A percentile compares a stretch with the other conserved stretches of the same genome.
Evolutionary conservation across 2,797 vertebrate species (phyloP).

Genomic region (Anas capensis): DNA sequence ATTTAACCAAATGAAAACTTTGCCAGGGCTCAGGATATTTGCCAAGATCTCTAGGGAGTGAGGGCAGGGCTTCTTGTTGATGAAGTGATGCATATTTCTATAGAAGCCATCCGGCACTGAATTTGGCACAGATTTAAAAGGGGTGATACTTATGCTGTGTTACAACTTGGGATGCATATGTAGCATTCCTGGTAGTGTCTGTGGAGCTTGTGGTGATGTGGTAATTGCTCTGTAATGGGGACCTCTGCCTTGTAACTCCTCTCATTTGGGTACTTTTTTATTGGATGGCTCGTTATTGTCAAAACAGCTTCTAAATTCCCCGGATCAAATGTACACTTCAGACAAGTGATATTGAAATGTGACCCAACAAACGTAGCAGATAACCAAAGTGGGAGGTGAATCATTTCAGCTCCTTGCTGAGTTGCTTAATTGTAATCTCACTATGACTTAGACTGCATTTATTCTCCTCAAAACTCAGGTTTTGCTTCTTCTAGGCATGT

Average conservation of each 20-base stretch:
- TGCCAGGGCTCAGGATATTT: not conserved
- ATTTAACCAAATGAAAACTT: not conserved
- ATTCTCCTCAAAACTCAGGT: not conserved
- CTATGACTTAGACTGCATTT: not conserved
- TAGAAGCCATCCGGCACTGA: not conserved
- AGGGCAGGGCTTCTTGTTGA: not conserved
- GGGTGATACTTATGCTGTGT: rapidly evolving
- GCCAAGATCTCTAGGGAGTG: not conserved
- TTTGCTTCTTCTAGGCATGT: not conserved
- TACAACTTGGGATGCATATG: not conserved
- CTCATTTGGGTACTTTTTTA: not conserved
- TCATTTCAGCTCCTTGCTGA: not conserved
- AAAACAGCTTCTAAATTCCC: not conserved
- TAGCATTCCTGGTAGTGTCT: not conserved
- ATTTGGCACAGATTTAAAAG: not conserved
- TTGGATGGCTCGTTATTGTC: not conserved
- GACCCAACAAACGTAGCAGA: not conserved
- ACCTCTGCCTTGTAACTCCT: not conserved
- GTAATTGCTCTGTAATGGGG: not conserved
- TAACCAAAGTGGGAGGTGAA: not conserved
- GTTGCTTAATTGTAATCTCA: not conserved
- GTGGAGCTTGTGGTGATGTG: not conserved
- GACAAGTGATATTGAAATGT: not conserved
- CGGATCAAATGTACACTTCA: not conserved
- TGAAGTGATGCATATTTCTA: not conserved